Evolutionary conservation across 2,888 invertebrate species (phyloP).

Genomic region (Scrobipalpa atriplicella): DNA sequence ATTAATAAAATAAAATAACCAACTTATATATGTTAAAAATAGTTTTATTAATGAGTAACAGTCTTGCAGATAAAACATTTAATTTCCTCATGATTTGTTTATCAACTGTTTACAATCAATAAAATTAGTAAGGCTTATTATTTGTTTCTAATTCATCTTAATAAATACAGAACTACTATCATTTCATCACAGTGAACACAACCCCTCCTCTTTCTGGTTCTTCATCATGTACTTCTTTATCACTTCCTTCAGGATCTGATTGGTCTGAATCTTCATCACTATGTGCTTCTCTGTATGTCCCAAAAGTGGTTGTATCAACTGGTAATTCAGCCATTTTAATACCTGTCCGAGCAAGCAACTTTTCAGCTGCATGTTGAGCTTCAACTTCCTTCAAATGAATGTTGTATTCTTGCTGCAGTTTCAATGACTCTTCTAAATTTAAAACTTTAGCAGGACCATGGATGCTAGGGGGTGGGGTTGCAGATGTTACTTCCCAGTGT

Average conservation of each 20-base stretch:
- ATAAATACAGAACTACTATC: too few species aligned
- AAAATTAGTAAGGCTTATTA: too few species aligned
- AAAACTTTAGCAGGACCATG: conserved; percentile 80
- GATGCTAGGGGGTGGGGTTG: conserved; percentile 83
- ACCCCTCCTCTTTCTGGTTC: conserved; percentile 82
- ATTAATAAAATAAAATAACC: too few species aligned
- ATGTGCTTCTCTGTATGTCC: conserved; percentile 62
- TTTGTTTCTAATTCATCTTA: neutral
- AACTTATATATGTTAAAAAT: too few species aligned
- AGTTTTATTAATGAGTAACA: too few species aligned
- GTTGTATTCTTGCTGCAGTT: conserved; percentile 79
- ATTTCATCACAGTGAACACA: conserved; percentile 74
- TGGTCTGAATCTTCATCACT: conserved; percentile 67
- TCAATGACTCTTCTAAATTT: conserved; percentile 81
- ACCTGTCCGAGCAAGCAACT: conserved; percentile 67
- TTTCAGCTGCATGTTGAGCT: conserved; percentile 81
- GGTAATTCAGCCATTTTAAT: conserved; percentile 63
- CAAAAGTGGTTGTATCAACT: conserved; percentile 59
- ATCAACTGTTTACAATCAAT: too few species aligned
- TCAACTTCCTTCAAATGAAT: conserved; percentile 74
- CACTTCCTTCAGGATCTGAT: conserved; percentile 74
- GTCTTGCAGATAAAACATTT: too few species aligned
- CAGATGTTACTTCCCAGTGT: conserved; percentile 85
- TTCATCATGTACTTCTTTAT: conserved; percentile 81
- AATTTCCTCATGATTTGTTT: too few species aligned